phyloP scores from a whole-genome alignment of 2,888 invertebrate genomes.

The Chymomyza fuscimana region DNA sequence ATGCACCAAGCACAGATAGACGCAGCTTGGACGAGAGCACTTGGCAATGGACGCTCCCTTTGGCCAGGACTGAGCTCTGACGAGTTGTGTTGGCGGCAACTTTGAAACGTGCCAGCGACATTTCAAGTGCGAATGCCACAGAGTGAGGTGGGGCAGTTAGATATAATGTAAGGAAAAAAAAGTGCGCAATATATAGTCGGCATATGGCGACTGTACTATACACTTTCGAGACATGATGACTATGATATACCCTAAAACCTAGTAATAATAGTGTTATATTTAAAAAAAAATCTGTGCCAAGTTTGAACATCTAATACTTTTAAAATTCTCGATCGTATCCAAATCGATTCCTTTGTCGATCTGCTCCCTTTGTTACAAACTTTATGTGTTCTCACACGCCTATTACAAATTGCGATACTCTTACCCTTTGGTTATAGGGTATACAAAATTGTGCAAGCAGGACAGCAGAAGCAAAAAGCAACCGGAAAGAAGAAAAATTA shows the following conservation, averaged over 20 bases:
- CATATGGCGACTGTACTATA: too few relatives aligned
- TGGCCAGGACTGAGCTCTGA: conserved; percentile 6
- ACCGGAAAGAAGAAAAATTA: conserved; percentile 52
- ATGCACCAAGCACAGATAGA: conserved; percentile 48
- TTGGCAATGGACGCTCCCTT: not conserved
- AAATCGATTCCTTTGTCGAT: too few relatives aligned
- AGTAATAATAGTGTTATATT: too few relatives aligned
- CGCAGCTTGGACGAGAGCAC: conserved; percentile 3
- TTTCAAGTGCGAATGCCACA: not conserved
- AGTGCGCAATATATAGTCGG: not conserved
- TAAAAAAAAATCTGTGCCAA: too few relatives aligned
- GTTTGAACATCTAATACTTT: too few relatives aligned
- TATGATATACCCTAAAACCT: too few relatives aligned
- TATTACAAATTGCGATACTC: too few relatives aligned
- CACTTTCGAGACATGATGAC: too few relatives aligned
- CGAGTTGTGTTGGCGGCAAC: conserved; percentile 8
- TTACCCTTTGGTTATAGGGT: too few relatives aligned
- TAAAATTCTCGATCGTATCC: too few relatives aligned
- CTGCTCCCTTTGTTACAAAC: too few relatives aligned
- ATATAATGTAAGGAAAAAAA: conserved; percentile 23
- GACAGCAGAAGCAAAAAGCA: conserved; percentile 22
- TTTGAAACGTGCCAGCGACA: conserved; percentile 39
- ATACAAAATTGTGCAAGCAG: not conserved
- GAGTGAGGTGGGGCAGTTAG: not conserved
- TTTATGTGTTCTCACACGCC: too few relatives aligned